Evolutionary conservation across 2,888 invertebrate genomes (phyloP).

Genomic region (Hyposoter didymator): DNA sequence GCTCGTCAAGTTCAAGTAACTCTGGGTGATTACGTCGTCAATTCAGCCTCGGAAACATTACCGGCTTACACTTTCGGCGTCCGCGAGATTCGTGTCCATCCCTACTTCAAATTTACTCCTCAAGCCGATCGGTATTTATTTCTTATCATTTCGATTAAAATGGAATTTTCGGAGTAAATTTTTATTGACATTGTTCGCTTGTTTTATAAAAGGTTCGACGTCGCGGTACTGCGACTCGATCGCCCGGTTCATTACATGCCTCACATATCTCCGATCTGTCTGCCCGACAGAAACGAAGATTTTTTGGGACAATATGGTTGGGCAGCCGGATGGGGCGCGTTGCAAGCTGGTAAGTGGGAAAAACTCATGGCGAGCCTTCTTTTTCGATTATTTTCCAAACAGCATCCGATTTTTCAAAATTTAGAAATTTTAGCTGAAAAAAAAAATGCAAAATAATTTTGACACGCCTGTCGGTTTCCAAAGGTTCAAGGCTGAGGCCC

Average conservation of each 20-base stretch:
- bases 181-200: not conserved
- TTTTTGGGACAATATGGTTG: constrained; percentile 96
- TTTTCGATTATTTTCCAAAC: not conserved
- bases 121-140: constrained; percentile 89
- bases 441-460: not conserved
- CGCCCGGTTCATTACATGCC: constrained; percentile 96
- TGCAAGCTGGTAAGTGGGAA: constrained; percentile 86
- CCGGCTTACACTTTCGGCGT: constrained; percentile 97
- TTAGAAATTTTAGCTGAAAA: too few relatives aligned
- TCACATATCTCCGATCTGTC: constrained; percentile 95
- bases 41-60: constrained; percentile 95
- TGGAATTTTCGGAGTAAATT: not conserved
- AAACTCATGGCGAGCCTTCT: not conserved
- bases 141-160: not conserved
- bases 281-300: constrained; percentile 95
- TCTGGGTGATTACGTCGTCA: constrained; percentile 96
- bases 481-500: constrained; percentile 93
- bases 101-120: constrained; percentile 96
- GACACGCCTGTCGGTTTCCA: too few relatives aligned
- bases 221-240: constrained; percentile 94
- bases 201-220: constrained; percentile 89
- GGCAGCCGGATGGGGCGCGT: constrained; percentile 97
- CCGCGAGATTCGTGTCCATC: constrained; percentile 95
- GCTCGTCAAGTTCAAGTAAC: constrained; percentile 97
- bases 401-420: not conserved